These are phyloP conservation scores for Melanotaenia nigrans DNA, from an alignment of 2,797 vertebrate genomes.

Conservation along the genomic window DNA sequence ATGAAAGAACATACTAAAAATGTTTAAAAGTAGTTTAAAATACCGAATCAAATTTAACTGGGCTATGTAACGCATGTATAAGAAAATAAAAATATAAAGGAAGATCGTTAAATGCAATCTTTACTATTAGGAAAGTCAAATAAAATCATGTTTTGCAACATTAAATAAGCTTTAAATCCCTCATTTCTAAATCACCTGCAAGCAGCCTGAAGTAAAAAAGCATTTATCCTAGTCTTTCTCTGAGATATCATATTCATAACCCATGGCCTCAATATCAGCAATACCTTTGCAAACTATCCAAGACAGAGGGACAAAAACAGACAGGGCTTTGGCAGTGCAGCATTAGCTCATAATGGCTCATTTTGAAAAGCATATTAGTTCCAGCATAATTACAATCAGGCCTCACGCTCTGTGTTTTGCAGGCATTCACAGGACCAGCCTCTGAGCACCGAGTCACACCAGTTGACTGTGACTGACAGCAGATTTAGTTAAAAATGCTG, in stretches of 20 bases:
- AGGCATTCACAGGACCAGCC: conserved; percentile 84
- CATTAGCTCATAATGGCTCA: conserved; percentile 89
- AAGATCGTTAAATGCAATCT: not conserved
- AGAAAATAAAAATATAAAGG: not conserved
- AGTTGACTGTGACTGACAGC: conserved; percentile 87
- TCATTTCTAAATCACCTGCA: conserved; percentile 70
- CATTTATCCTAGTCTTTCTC: conserved; percentile 57
- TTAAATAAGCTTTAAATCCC: conserved; percentile 48
- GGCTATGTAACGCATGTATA: not conserved
- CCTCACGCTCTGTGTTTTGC: conserved; percentile 83
- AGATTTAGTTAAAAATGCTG: conserved; percentile 78
- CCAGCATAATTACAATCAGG: conserved; percentile 89
- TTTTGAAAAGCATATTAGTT: conserved; percentile 90
- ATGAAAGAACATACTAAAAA: not conserved
- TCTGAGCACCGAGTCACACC: conserved; percentile 83
- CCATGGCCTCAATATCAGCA: conserved; percentile 83
- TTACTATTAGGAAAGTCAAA: conserved; percentile 7
- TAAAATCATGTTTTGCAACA: conserved; percentile 4
- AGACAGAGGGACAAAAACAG: conserved; percentile 84
- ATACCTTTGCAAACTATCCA: conserved; percentile 84
- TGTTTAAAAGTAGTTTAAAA: not conserved
- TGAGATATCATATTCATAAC: conserved; percentile 80
- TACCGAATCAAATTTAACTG: not conserved
- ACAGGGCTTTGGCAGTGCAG: conserved; percentile 84
- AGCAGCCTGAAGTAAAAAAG: conserved; percentile 64